A percentile compares a stretch with the other conserved stretches of the same genome.
Conservation (phyloP, 1,140 invertebrate genomes). For the Pararge aegeria region DNA sequence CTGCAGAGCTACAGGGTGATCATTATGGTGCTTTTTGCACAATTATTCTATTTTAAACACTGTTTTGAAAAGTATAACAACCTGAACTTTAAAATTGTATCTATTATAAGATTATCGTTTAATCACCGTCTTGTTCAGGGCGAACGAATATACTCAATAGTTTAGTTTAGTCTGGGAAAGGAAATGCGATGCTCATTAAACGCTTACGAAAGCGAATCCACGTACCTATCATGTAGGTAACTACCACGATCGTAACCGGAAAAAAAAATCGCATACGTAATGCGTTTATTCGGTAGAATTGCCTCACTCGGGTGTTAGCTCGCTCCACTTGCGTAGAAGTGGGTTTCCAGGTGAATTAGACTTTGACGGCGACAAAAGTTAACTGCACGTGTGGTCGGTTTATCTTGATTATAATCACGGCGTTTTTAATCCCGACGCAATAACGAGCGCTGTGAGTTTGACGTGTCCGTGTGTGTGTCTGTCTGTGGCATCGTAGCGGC, state of each 20-base stretch:
- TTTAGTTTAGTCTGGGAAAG: slow-evolving; percentile 2
- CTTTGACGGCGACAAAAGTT: background rate
- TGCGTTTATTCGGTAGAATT: slow-evolving; percentile 8
- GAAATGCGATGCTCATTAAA: slow-evolving; percentile 19
- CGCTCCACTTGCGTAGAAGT: slow-evolving; percentile 12
- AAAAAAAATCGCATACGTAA: slow-evolving; percentile 14
- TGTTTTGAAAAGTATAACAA: too few relatives aligned
- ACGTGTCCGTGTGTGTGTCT: too few relatives aligned
- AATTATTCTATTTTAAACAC: too few relatives aligned
- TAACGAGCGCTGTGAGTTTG: too few relatives aligned
- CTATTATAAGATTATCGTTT: too few relatives aligned
- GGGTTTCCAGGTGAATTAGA: slow-evolving; percentile 10
- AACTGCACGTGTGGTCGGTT: background rate
- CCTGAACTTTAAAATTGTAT: too few relatives aligned
- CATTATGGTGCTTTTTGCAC: too few relatives aligned
- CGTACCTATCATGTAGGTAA: background rate
- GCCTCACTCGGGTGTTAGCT: slow-evolving; percentile 11
- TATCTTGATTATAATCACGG: background rate
- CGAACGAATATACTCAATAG: too few relatives aligned
- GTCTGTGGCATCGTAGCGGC: too few relatives aligned
- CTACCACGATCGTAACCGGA: slow-evolving; percentile 4
- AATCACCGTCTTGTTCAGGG: too few relatives aligned
- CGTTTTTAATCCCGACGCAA: too few relatives aligned
- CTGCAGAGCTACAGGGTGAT: too few relatives aligned
- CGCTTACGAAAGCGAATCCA: slow-evolving; percentile 18